Percentiles rank a stretch among this genome's conserved stretches.
Evolutionary conservation across 2,888 invertebrate genomes (phyloP).

Genomic region (Dorcus parallelipipedus): DNA sequence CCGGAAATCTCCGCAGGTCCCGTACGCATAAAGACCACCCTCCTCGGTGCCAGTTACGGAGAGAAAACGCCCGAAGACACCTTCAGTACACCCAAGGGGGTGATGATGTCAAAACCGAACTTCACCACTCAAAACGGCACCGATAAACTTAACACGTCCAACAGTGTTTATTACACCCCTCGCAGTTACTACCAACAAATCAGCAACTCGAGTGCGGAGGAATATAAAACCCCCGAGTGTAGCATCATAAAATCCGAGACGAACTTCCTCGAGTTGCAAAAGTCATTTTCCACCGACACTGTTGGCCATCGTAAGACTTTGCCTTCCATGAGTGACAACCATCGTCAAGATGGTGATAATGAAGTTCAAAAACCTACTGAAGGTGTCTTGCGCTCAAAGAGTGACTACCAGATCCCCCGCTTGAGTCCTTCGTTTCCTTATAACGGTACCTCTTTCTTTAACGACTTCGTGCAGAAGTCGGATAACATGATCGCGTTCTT

Average conservation of each 20-base stretch:
- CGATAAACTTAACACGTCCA: conserved; percentile 1
- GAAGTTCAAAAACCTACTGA: conserved; percentile 9
- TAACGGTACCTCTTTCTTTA: conserved; percentile 25
- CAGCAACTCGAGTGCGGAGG: conserved; percentile 37
- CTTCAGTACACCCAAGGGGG: conserved; percentile 29
- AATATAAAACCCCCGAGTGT: conserved; percentile 42
- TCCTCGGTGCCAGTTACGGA: too few species aligned
- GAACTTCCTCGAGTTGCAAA: conserved; percentile 39
- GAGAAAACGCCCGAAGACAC: conserved; percentile 25
- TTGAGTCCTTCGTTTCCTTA: conserved; percentile 18
- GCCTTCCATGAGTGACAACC: conserved; percentile 2
- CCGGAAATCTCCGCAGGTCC: conserved; percentile 29
- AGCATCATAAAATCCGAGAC: conserved; percentile 31
- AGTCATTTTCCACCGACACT: conserved; percentile 37
- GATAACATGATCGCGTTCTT: conserved; percentile 56
- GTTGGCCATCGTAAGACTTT: conserved; percentile 30
- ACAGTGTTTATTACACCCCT: background rate
- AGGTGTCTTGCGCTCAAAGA: conserved; percentile 43
- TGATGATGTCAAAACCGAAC: conserved; percentile 1
- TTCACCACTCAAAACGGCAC: conserved; percentile 13
- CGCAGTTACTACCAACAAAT: conserved; percentile 1
- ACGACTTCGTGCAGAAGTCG: conserved; percentile 35
- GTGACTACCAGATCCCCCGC: conserved; percentile 44
- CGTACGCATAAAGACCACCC: too few species aligned
- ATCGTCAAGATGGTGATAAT: background rate